Base-by-base conservation (phyloP, 1,140 invertebrate species). In the Aphelenchoides fujianensis region DNA sequence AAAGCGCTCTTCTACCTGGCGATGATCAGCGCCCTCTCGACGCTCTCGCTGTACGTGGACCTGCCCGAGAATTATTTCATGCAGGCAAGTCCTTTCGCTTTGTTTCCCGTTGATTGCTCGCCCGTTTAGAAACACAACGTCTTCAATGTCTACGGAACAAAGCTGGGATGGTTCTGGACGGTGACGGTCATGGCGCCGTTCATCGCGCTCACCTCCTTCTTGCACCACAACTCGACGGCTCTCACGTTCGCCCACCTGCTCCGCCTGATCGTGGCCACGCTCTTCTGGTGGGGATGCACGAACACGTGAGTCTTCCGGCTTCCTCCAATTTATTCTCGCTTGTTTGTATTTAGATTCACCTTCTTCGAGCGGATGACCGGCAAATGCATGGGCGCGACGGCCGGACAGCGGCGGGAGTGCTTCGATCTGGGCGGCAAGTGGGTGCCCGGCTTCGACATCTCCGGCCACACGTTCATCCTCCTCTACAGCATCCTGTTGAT, bases 281-380 rank as follows among this genome's bases (percentile, higher is more conserved):
- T 90, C 32, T 89, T 91, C 79, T 98, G 95, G 95, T 91, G 91
- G 75, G 85, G 89, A 32, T 94, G 92, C 89, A 95, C 91, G 2
- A 90, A 88, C 69, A 67, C 91, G 78, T 79, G 69, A 63, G 71
- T 66, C 34, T n/a, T n/a, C n/a, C n/a, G n/a, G n/a, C n/a, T n/a
- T n/a, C n/a, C n/a, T n/a, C n/a, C n/a, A n/a, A n/a, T n/a, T n/a
- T n/a, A n/a, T n/a, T n/a, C n/a, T n/a, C n/a, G n/a, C n/a, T n/a
- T n/a, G n/a, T 67, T n/a, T 0, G 7, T 48, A 41, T 79, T 57
- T 53, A 81, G 76, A 1, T 97, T 97, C 82, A 88, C 90, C 68
- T 86, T 90, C 37, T 88, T 97, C 67, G 94, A 97, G 85, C 89
- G 87, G 9, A 89, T 88, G 27, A 93, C 91, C 82, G 94, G 94